Evolutionary conservation across 1,140 invertebrate genomes (phyloP).

Genomic region (Orchesella cincta): DNA sequence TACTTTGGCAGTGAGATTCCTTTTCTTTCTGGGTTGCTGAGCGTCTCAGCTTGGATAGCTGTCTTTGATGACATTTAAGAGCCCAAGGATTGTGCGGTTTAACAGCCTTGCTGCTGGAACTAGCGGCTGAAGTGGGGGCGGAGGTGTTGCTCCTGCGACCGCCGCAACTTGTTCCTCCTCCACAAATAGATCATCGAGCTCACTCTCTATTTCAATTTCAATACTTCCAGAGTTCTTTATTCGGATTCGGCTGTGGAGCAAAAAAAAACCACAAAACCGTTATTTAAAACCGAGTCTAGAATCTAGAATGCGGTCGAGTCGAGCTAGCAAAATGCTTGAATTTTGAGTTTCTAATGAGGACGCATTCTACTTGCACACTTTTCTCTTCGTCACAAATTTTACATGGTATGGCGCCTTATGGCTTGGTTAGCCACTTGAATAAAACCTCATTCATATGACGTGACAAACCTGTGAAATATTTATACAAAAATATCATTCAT

Average conservation of each 20-base stretch:
- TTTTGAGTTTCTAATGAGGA: not conserved
- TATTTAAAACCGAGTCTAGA: too few relatives aligned
- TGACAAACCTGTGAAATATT: not conserved
- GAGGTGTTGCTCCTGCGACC: not conserved
- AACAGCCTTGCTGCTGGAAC: constrained; percentile 3
- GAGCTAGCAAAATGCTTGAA: not conserved
- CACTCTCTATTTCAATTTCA: constrained; percentile 57
- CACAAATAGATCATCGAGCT: constrained; percentile 50
- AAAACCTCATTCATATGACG: not conserved
- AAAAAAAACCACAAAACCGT: constrained; percentile 52
- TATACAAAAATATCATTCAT: not conserved
- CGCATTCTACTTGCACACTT: constrained; percentile 16
- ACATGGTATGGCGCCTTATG: not conserved
- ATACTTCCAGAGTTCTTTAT: constrained; percentile 55
- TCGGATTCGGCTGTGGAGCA: constrained; percentile 51
- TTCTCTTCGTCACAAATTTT: not conserved
- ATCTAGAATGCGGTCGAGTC: not conserved
- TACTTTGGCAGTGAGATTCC: constrained; percentile 29
- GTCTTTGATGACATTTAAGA: constrained; percentile 60
- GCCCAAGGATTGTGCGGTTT: constrained; percentile 61
- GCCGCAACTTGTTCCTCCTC: constrained; percentile 50
- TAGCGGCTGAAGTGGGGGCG: not conserved
- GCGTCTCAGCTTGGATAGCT: constrained; percentile 55
- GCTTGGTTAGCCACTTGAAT: not conserved
- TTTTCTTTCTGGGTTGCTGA: constrained; percentile 18